phyloP scores from a whole-genome alignment of 2,113 vertebrate genomes.

The Bagarius yarrelli region DNA sequence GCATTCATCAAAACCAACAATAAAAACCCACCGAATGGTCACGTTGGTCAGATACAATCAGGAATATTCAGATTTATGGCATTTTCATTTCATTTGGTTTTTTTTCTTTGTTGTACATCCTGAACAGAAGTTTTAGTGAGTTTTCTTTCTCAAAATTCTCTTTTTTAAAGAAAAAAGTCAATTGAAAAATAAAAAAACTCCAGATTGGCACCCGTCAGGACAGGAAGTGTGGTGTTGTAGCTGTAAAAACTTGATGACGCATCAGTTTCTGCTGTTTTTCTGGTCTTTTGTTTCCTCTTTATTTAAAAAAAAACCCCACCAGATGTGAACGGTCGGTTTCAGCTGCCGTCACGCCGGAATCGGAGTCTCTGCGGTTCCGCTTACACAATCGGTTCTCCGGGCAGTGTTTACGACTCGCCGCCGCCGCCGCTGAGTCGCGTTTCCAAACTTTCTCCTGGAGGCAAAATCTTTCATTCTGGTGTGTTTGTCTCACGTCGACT shows the following conservation, averaged over 20 bases:
- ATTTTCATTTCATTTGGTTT: background rate
- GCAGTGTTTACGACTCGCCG: background rate
- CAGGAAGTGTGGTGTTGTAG: slow-evolving; percentile 64
- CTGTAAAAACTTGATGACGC: slow-evolving; percentile 46
- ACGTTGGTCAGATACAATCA: slow-evolving; percentile 68
- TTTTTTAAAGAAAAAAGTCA: slow-evolving; percentile 53
- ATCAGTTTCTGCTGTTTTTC: slow-evolving; percentile 58
- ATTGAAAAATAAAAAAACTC: slow-evolving; percentile 58
- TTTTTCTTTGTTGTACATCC: slow-evolving; percentile 57
- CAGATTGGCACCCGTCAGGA: slow-evolving; percentile 76
- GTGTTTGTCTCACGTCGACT: slow-evolving; percentile 87
- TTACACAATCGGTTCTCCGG: slow-evolving; percentile 7
- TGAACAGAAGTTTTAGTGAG: slow-evolving; percentile 73
- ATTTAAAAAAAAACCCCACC: slow-evolving; percentile 39
- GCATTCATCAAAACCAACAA: slow-evolving; percentile 91
- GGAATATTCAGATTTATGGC: slow-evolving; percentile 23
- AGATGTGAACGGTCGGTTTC: slow-evolving; percentile 58
- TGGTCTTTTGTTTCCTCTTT: slow-evolving; percentile 54
- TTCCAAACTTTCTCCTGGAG: slow-evolving; percentile 38
- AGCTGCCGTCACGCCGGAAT: slow-evolving; percentile 58
- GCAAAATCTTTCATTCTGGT: slow-evolving; percentile 59
- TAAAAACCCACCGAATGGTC: slow-evolving; percentile 16
- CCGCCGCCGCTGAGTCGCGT: background rate
- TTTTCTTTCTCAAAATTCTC: slow-evolving; percentile 68
- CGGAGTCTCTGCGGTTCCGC: background rate